Conservation (phyloP, 2,797 vertebrate genomes). For the Coregonus sp. region DNA sequence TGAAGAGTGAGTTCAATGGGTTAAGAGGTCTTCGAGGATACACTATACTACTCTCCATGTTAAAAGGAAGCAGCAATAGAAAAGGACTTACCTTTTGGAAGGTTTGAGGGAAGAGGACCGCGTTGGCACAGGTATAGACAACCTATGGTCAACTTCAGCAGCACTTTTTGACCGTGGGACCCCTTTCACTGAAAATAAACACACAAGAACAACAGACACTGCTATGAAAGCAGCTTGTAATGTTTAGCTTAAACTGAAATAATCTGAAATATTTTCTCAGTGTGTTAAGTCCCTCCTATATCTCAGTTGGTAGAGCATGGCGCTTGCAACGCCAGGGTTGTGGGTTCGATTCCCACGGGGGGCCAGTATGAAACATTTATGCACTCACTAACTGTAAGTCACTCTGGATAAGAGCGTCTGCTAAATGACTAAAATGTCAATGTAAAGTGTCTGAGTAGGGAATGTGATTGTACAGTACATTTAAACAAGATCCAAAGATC, state of each 20-base stretch:
- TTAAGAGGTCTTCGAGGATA: background rate
- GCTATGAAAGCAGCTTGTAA: background rate
- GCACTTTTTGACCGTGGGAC: constrained; percentile 92
- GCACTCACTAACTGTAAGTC: too few relatives aligned
- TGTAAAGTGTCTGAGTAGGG: background rate
- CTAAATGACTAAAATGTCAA: too few relatives aligned
- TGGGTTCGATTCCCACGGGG: too few relatives aligned
- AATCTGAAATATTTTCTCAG: background rate
- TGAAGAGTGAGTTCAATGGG: background rate
- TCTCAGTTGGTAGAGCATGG: too few relatives aligned
- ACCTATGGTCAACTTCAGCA: constrained; percentile 79
- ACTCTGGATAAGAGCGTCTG: too few relatives aligned
- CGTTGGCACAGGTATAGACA: constrained; percentile 85
- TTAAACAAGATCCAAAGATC: background rate
- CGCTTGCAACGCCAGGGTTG: too few relatives aligned
- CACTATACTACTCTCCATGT: background rate
- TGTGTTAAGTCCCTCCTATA: background rate
- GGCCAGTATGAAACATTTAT: too few relatives aligned
- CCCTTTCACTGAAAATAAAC: constrained; percentile 75
- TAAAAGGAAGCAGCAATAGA: background rate
- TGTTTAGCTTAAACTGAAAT: background rate
- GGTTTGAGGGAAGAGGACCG: constrained; percentile 89
- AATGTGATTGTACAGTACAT: background rate
- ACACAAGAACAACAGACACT: constrained; percentile 8
- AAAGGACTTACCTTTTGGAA: constrained; percentile 83